phyloP scores from a whole-genome alignment of 2,888 invertebrate genomes.

The Hedychridium roseum region DNA sequence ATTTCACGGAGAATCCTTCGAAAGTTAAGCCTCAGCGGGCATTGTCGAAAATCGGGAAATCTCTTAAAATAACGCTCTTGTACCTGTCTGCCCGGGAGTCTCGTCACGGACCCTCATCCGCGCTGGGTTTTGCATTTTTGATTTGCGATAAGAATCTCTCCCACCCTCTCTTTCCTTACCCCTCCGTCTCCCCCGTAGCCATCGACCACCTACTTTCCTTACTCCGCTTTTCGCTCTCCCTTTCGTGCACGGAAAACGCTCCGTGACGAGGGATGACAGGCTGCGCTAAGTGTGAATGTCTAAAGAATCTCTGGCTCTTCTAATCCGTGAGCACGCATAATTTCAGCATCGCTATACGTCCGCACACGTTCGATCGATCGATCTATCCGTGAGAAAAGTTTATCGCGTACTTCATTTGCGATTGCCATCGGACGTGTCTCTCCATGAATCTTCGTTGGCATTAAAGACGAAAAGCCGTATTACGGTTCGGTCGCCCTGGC shows the following conservation, averaged over 20 bases:
- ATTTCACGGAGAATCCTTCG: conserved; percentile 29
- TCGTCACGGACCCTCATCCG: too few relatives aligned
- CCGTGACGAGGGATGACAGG: conserved; percentile 29
- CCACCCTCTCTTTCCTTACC: conserved; percentile 2
- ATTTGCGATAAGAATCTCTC: conserved; percentile 31
- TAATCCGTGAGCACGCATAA: conserved; percentile 20
- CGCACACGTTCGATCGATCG: too few relatives aligned
- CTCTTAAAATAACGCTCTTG: conserved; percentile 50
- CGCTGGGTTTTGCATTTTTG: conserved; percentile 38
- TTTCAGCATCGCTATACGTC: conserved; percentile 6
- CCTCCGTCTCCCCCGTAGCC: conserved; percentile 1
- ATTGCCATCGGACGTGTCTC: too few relatives aligned
- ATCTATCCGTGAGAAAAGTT: too few relatives aligned
- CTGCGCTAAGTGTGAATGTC: conserved; percentile 25
- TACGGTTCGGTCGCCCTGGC: too few relatives aligned
- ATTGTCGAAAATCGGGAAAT: conserved; percentile 55
- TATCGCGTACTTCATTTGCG: too few relatives aligned
- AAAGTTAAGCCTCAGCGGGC: conserved; percentile 37
- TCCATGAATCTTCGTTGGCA: too few relatives aligned
- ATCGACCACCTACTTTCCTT: background rate
- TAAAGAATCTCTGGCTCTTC: conserved; percentile 11
- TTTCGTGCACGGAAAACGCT: conserved; percentile 6
- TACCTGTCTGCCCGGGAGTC: conserved; percentile 43
- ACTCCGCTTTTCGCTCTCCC: conserved; percentile 1
- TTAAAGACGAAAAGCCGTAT: too few relatives aligned